Evolutionary conservation across 2,888 invertebrate species (phyloP), one percentile per base, ranked within the genome.

Genomic region (Dyspetes luteomarginatus): DNA sequence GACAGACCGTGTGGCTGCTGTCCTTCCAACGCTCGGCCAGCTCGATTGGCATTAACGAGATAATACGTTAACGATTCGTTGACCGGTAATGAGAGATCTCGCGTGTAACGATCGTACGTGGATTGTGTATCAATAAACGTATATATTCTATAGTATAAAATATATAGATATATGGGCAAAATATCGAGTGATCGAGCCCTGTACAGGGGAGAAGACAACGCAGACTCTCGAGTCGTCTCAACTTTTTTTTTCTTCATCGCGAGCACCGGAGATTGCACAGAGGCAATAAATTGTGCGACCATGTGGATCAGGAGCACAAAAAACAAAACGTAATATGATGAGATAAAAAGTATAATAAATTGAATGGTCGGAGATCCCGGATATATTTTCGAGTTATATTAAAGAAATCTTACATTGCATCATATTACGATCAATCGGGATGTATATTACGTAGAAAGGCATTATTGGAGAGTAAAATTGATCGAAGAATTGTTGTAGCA

Each of bases 21-120:
- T 71, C 64, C 56, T 56, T 77, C 36, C 76, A 62, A 69, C 28
- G 78, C 58, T 72, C 78, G 71, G 71, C 71, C 64, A 56, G 64
- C 50, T 60, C 58, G 69, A 73, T 58, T 76, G 58, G 60, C 75
- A 60, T 75, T 85, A 85, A 84, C 78, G 81, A 82, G 79, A 81
- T 83, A 86, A 84, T 84, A 85, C 82, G 77, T 71, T 79, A 82
- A 77, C 76, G 82, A 79, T 81, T 82, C 78, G 73, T 78, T 67
- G 80, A 76, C 76, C 80, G 58, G 60, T 85, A 87, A 85, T 83
- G 83, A 86, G 84, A 77, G 77, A 84, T 81, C 74, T 80, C 71
- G 73, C 77, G 77, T 65, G 77, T 83, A 87, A 86, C 78, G 80
- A 82, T 75, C 76, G 81, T 81, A 86, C 86, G 85, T 85, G 87